These are phyloP conservation scores for Archocentrus centrarchus DNA, from an alignment of 2,113 vertebrate genomes.

Conservation along the genomic window DNA sequence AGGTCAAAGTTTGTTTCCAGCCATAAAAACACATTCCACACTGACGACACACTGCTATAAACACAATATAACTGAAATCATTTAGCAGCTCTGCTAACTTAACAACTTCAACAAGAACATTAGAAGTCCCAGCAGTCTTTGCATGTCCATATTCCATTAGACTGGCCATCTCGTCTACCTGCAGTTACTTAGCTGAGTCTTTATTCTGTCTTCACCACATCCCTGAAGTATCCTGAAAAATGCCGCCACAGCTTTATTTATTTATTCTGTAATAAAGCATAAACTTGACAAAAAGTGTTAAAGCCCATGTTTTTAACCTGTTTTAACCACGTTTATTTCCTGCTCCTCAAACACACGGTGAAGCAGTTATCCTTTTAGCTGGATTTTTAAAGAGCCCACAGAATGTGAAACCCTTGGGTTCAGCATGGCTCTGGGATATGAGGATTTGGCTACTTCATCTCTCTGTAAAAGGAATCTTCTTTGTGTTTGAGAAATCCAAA, in stretches of 20 bases:
- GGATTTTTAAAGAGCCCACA: not conserved
- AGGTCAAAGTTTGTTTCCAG: too few species aligned
- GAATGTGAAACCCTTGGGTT: not conserved
- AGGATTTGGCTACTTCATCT: not conserved
- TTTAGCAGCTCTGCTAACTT: not conserved
- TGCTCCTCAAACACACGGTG: too few species aligned
- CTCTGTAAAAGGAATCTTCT: not conserved
- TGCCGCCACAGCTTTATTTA: too few species aligned
- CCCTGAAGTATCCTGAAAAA: too few species aligned
- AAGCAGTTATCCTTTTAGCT: not conserved
- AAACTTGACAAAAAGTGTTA: not conserved
- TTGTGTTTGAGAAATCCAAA: constrained; percentile 5
- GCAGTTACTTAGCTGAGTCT: too few species aligned
- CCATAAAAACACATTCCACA: too few species aligned
- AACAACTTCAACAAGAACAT: not conserved
- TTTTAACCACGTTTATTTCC: not conserved
- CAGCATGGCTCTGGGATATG: too few species aligned
- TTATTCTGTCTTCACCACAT: too few species aligned
- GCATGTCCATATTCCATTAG: not conserved
- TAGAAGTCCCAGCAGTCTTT: not conserved
- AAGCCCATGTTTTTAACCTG: not conserved
- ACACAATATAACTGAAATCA: not conserved
- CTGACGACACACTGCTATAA: not conserved
- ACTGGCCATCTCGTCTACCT: too few species aligned
- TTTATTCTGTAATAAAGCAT: not conserved